Base-by-base conservation (phyloP, 2,113 vertebrate genomes). In the Pipa parva region DNA sequence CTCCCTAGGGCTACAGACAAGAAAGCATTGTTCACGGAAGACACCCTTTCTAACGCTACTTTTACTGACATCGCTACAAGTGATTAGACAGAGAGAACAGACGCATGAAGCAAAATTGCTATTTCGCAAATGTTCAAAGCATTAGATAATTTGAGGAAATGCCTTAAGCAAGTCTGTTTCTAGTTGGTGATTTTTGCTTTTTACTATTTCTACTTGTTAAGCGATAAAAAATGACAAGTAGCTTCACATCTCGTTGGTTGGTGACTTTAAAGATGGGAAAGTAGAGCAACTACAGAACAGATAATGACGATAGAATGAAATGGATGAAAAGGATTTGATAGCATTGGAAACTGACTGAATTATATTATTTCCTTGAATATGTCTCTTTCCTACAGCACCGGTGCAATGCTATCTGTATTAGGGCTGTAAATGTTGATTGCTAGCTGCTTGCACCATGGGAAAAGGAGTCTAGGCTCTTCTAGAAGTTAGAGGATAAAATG, bases 171-270 rank as follows among this genome's bases (percentile, higher is more conserved):
- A 42, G 31, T 54, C 26, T 46, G 27, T 60, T 69, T 69, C 48
- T 25, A 61, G 48, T 69, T 60, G 65, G 46, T 25, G 33, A 69
- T 46, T 61, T 50, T 17, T 27, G 65, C 46, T 52, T 60, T 69
- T 59, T 29, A 60, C 48, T 69, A 29, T 28, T 28, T 50, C 42
- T 22, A 15, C 57, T 59, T 68, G 56, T 59, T 68, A 68, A 59
- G 64, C 51, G 64, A 69, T 69, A 69, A 60, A 69, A 69, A 69
- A 57, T 69, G 65, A 69, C 65, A 69, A 57, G 46, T 48, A 3
- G 65, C 65, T 45, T 69, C 65, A 52, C 60, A 69, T 69, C 65
- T 69, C 42, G 60, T 69, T 69, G 65, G 65, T 33, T 45, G 56
- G 65, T 52, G 57, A 69, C 57, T 69, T 69, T 60, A 60, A 69